Conservation (phyloP, 2,888 invertebrate species). For the Ellobium chinense region DNA sequence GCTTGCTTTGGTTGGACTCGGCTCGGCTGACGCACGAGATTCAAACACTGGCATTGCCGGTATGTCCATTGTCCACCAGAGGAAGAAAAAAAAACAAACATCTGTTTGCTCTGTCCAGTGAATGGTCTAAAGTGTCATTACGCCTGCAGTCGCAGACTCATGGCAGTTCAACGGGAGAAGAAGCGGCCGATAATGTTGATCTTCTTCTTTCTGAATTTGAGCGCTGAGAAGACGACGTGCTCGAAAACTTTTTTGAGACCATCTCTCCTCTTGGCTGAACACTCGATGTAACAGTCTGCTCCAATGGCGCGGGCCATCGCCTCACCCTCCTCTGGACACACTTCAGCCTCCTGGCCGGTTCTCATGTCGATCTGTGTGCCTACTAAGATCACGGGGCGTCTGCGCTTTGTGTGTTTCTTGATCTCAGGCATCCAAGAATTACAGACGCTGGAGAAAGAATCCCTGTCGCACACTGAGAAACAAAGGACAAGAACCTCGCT, state of each 20-base stretch:
- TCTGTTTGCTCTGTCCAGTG: too few relatives aligned
- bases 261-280: constrained; percentile 56
- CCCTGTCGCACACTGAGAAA: constrained; percentile 66
- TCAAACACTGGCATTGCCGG: too few relatives aligned
- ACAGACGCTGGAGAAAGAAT: constrained; percentile 62
- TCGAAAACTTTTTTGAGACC: constrained; percentile 62
- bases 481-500: constrained; percentile 68
- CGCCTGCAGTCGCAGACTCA: not conserved
- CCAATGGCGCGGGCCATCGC: constrained; percentile 58
- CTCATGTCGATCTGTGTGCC: constrained; percentile 67
- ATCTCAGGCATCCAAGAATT: constrained; percentile 69
- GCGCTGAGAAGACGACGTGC: constrained; percentile 57
- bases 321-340: constrained; percentile 57
- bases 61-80: not conserved
- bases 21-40: too few relatives aligned
- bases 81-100: not conserved
- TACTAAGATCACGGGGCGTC: constrained; percentile 64
- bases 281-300: constrained; percentile 63
- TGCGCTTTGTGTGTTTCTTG: constrained; percentile 59
- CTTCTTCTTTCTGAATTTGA: constrained; percentile 56
- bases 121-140: too few relatives aligned
- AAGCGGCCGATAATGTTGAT: constrained; percentile 49
- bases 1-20: too few relatives aligned
- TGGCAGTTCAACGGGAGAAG: constrained; percentile 37
- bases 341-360: constrained; percentile 58